These are phyloP conservation scores for Caenorhabditis zanzibari DNA, from an alignment of 2,888 invertebrate genomes.

Conservation along the genomic window DNA sequence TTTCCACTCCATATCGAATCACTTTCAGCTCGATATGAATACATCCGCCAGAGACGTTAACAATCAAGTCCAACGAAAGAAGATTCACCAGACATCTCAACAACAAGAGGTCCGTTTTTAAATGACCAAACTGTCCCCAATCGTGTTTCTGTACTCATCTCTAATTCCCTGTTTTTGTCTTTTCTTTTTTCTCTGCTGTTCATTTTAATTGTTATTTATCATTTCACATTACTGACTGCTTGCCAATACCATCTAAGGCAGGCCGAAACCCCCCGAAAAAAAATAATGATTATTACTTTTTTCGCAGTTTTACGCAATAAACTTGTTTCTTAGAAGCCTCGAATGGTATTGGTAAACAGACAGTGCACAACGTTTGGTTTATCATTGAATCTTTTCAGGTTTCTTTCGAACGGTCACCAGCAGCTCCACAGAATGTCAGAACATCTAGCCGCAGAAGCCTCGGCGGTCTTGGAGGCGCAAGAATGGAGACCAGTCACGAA, in stretches of 20 bases:
- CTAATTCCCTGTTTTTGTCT: conserved; percentile 11
- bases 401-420: conserved; percentile 35
- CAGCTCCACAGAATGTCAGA: conserved; percentile 8
- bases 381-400: conserved; percentile 17
- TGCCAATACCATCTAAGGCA: conserved; percentile 56
- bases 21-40: conserved; percentile 56
- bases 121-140: conserved; percentile 1
- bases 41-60: conserved; percentile 52
- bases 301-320: conserved; percentile 40
- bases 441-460: conserved; percentile 16
- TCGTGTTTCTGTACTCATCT: neutral
- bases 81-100: conserved; percentile 19
- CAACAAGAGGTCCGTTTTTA: conserved; percentile 63
- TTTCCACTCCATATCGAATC: neutral
- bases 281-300: conserved; percentile 10
- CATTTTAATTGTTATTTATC: conserved; percentile 7
- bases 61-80: conserved; percentile 61
- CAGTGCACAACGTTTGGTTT: neutral
- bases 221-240: conserved; percentile 28
- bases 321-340: conserved; percentile 30
- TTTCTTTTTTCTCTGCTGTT: conserved; percentile 3
- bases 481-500: neutral
- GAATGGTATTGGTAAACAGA: conserved; percentile 48
- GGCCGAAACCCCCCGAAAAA: conserved; percentile 17
- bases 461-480: conserved; percentile 46